phyloP scores from a whole-genome alignment of 1,140 invertebrate genomes.

The Eumaeus atala region DNA sequence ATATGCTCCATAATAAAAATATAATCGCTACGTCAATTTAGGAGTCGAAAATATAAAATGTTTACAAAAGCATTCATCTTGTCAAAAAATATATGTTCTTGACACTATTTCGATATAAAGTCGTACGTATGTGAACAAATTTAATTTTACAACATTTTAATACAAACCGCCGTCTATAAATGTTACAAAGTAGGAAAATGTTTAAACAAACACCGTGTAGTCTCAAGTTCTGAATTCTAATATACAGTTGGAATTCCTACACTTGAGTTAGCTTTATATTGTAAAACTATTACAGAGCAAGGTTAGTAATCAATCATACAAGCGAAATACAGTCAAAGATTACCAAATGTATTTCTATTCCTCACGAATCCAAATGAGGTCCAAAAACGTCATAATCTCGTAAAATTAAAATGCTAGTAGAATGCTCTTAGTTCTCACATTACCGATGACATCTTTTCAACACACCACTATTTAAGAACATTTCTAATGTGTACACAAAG shows the following conservation, averaged over 20 bases:
- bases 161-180: constrained; percentile 12
- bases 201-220: constrained; percentile 31
- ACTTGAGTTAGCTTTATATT: constrained; percentile 60
- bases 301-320: constrained; percentile 9
- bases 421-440: constrained; percentile 71
- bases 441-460: constrained; percentile 66
- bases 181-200: constrained; percentile 16
- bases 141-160: not conserved
- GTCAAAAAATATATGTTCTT: constrained; percentile 8
- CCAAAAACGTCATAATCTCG: constrained; percentile 61
- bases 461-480: constrained; percentile 41
- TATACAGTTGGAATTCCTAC: constrained; percentile 64
- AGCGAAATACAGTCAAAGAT: constrained; percentile 10
- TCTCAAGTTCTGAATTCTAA: constrained; percentile 58
- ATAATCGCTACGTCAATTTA: constrained; percentile 7
- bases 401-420: constrained; percentile 63
- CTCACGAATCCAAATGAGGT: constrained; percentile 49
- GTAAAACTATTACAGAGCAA: constrained; percentile 11
- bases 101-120: too few relatives aligned
- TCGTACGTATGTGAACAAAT: too few relatives aligned
- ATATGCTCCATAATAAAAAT: not conserved
- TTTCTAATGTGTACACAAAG: constrained; percentile 38
- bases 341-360: constrained; percentile 54
- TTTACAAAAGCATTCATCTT: too few relatives aligned
- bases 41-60: too few relatives aligned